Percentiles rank a stretch among this genome's conserved stretches.
These are phyloP conservation scores for Lerema accius DNA, from an alignment of 1,140 invertebrate genomes.

Conservation along the genomic window DNA sequence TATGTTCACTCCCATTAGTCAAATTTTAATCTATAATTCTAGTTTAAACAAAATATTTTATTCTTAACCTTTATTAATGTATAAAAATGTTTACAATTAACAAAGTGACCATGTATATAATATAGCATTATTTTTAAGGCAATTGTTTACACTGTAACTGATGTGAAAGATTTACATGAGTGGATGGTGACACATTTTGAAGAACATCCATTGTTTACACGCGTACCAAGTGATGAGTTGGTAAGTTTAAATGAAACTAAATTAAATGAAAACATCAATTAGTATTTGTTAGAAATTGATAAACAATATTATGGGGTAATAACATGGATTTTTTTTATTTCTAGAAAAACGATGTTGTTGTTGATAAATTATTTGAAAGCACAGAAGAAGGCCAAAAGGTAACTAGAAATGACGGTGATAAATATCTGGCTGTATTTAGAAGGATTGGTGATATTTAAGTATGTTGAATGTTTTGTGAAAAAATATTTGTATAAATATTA, in stretches of 20 bases:
- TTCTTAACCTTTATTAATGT: neutral
- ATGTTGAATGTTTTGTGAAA: no score
- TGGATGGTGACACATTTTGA: slow-evolving; percentile 98
- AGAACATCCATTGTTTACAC: slow-evolving; percentile 95
- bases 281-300: no score
- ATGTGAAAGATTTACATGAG: slow-evolving; percentile 98
- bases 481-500: no score
- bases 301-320: no score
- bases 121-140: slow-evolving; percentile 84
- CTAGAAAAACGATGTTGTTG: slow-evolving; percentile 91
- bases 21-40: no score
- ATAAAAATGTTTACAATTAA: slow-evolving; percentile 7
- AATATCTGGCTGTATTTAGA: slow-evolving; percentile 95
- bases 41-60: no score
- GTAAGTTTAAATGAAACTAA: slow-evolving; percentile 84
- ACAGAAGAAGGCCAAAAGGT: slow-evolving; percentile 99
- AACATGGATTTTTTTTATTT: slow-evolving; percentile 48
- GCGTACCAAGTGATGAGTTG: slow-evolving; percentile 88
- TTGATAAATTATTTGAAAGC: slow-evolving; percentile 94
- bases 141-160: slow-evolving; percentile 97
- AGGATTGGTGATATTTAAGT: slow-evolving; percentile 82
- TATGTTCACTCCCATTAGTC: no score
- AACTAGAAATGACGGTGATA: slow-evolving; percentile 96
- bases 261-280: slow-evolving; percentile 61
- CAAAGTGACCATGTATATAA: slow-evolving; percentile 3